These are phyloP conservation scores for Bursaphelenchus okinawaensis DNA, from an alignment of 2,888 invertebrate genomes.

Conservation along the genomic window DNA sequence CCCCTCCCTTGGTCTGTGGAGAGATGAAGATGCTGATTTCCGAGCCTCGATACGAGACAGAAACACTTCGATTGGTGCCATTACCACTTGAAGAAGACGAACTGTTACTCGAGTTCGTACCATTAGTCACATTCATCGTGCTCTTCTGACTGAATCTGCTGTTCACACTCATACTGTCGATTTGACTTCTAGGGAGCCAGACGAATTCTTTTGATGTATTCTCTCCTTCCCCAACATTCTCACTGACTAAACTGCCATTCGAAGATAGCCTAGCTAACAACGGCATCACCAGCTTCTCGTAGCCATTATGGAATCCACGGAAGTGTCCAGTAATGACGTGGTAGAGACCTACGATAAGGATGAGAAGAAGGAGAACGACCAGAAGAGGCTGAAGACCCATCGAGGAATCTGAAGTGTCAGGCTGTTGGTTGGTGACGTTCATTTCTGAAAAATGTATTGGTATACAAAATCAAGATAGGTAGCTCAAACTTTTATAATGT, in stretches of 20 bases:
- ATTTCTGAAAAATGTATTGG: too few species aligned
- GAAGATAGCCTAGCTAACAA: constrained; percentile 46
- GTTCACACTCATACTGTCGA: constrained; percentile 33
- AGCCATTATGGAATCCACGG: constrained; percentile 33
- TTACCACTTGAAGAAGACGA: constrained; percentile 25
- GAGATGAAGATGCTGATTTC: constrained; percentile 53
- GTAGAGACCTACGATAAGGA: constrained; percentile 21
- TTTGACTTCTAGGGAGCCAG: constrained; percentile 35
- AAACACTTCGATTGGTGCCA: constrained; percentile 36
- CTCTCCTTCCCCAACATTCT: constrained; percentile 28
- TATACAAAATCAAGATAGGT: too few species aligned
- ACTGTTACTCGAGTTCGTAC: constrained; percentile 11
- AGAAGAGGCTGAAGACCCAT: constrained; percentile 22
- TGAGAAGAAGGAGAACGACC: constrained; percentile 22
- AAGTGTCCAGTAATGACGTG: constrained; percentile 16
- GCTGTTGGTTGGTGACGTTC: not conserved
- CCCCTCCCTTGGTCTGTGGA: constrained; percentile 12
- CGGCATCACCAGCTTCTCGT: constrained; percentile 51
- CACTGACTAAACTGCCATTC: constrained; percentile 20
- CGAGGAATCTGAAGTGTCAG: not conserved
- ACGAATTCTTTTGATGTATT: constrained; percentile 51
- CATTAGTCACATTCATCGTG: constrained; percentile 16
- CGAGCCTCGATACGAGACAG: constrained; percentile 52
- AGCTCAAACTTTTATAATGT: too few species aligned
- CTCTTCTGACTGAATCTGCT: constrained; percentile 44